Evolutionary conservation across 2,113 vertebrate genomes (phyloP).

Genomic region (Oreochromis niloticus): DNA sequence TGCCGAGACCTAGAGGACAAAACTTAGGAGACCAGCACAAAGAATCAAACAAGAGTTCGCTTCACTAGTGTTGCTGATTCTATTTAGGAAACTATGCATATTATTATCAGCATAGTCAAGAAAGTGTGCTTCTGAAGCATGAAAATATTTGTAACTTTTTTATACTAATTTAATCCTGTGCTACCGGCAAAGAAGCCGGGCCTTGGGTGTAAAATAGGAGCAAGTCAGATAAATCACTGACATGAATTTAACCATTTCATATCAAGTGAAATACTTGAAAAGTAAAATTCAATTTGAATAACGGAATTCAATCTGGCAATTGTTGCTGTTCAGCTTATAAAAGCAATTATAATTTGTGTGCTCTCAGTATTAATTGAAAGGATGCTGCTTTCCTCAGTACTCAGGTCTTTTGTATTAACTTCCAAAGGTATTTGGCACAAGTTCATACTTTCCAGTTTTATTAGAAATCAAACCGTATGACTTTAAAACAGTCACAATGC

Average conservation of each 20-base stretch:
- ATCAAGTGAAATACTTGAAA: not conserved
- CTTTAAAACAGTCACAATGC: not conserved
- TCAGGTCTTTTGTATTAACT: not conserved
- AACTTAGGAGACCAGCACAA: not conserved
- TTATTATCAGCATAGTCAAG: not conserved
- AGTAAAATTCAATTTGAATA: not conserved
- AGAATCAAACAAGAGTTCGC: fast-evolving
- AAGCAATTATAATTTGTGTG: not conserved
- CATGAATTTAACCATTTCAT: not conserved
- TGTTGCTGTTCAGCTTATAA: not conserved
- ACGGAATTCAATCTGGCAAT: not conserved
- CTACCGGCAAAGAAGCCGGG: fast-evolving
- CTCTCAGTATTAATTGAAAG: not conserved
- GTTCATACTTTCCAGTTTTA: not conserved
- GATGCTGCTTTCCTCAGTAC: not conserved
- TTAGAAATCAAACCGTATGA: not conserved
- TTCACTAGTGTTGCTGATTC: not conserved
- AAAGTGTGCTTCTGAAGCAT: not conserved
- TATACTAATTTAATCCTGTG: not conserved
- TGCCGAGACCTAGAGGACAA: not conserved
- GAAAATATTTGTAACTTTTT: not conserved
- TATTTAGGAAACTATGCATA: not conserved
- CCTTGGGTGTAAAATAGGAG: not conserved
- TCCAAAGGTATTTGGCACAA: not conserved
- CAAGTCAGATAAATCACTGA: not conserved